Conservation (phyloP, 2,888 invertebrate genomes). For the Carabus problematicus region DNA sequence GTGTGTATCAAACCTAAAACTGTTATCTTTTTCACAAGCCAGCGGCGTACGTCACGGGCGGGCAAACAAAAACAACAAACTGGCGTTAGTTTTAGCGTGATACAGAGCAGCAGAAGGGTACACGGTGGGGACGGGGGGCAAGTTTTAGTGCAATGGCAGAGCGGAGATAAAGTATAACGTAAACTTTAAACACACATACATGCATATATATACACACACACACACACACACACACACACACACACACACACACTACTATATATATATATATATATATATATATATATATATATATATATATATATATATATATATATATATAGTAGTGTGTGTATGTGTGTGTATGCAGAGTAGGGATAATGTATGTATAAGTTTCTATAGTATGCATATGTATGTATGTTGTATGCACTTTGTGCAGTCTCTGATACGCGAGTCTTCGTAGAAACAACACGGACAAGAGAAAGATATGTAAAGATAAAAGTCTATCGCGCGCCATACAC, state of each 20-base stretch:
- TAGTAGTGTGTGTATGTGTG: background rate
- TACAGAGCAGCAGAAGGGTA: constrained; percentile 13
- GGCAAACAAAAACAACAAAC: constrained; percentile 38
- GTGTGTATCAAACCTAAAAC: background rate
- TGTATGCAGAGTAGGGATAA: too few relatives aligned
- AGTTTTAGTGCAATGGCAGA: constrained; percentile 39
- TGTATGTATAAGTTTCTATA: background rate
- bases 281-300: background rate
- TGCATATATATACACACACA: background rate
- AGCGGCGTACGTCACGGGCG: too few relatives aligned
- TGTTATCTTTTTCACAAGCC: constrained; percentile 14
- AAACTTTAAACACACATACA: constrained; percentile 34
- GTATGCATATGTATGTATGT: too few relatives aligned
- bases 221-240: background rate
- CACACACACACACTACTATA: background rate
- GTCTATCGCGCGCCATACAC: background rate
- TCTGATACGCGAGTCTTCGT: constrained; percentile 44
- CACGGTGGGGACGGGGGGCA: constrained; percentile 28
- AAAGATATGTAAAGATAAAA: constrained; percentile 44
- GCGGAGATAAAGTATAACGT: constrained; percentile 36
- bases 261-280: background rate
- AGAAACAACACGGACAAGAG: constrained; percentile 32
- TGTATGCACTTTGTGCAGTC: background rate
- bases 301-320: constrained; percentile 1
- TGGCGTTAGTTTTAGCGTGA: constrained; percentile 23